Evolutionary conservation across 2,113 vertebrate species (phyloP).

Genomic region (Tyto alba): DNA sequence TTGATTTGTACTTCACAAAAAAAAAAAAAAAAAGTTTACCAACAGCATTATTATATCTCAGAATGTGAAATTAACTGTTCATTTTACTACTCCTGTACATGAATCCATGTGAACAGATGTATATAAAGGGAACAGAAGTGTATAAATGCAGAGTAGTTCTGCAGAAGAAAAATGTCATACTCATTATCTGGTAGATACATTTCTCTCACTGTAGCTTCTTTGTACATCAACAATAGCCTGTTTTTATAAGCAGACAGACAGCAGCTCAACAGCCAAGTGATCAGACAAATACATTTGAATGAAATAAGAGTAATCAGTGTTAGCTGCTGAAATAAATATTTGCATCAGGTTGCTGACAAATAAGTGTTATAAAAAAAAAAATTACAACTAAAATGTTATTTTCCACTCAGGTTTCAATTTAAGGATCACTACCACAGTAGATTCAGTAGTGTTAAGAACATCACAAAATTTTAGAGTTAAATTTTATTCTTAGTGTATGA

Average conservation of each 20-base stretch:
- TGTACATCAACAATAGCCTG: background rate
- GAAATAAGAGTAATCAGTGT: background rate
- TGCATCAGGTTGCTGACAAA: background rate
- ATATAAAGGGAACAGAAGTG: too few species aligned
- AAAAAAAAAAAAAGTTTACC: background rate
- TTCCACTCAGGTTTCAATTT: background rate
- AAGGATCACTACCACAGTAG: background rate
- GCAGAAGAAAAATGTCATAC: background rate
- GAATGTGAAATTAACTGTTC: background rate
- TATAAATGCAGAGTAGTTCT: too few species aligned
- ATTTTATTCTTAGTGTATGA: background rate
- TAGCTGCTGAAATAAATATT: background rate
- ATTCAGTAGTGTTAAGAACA: background rate
- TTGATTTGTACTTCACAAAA: background rate
- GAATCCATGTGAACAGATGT: background rate
- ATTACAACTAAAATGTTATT: background rate
- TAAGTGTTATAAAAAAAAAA: background rate
- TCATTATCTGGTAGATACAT: background rate
- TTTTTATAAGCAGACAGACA: background rate
- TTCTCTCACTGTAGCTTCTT: background rate
- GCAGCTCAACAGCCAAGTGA: background rate
- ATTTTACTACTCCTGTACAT: background rate
- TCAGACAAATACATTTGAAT: background rate
- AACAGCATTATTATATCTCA: background rate
- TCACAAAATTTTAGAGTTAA: background rate